phyloP scores from a whole-genome alignment of 2,888 invertebrate genomes.

The Crematogaster levior region DNA sequence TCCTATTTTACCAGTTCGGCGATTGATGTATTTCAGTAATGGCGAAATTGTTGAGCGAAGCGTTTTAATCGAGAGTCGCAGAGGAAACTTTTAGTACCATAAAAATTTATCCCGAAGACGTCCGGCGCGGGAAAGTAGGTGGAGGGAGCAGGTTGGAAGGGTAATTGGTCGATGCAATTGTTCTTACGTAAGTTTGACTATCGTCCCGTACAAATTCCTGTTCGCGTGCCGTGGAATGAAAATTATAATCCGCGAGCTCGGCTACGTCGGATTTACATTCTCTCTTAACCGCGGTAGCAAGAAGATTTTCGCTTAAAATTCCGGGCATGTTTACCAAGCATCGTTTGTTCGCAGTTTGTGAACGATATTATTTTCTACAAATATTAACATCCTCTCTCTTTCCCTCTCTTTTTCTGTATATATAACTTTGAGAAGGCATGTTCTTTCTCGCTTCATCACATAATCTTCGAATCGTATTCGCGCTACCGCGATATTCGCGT shows the following conservation, averaged over 20 bases:
- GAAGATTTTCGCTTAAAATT: constrained; percentile 75
- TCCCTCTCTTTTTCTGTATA: neutral
- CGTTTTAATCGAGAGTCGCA: constrained; percentile 45
- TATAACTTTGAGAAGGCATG: neutral
- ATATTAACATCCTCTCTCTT: constrained; percentile 32
- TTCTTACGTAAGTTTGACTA: constrained; percentile 53
- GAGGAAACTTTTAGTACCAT: constrained; percentile 40
- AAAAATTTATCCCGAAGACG: constrained; percentile 44
- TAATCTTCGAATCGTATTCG: constrained; percentile 21
- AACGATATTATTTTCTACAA: constrained; percentile 53
- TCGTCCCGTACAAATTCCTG: constrained; percentile 44
- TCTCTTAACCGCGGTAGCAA: constrained; percentile 68
- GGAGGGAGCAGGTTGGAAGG: neutral
- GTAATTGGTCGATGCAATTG: constrained; percentile 52
- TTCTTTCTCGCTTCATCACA: neutral
- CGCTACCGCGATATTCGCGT: constrained; percentile 15
- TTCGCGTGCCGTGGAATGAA: constrained; percentile 36
- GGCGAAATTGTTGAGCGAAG: constrained; percentile 42
- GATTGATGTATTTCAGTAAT: constrained; percentile 33
- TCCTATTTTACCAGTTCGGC: neutral
- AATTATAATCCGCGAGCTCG: constrained; percentile 50
- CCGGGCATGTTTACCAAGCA: constrained; percentile 63
- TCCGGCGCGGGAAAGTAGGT: neutral
- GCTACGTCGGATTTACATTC: constrained; percentile 56
- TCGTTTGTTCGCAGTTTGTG: constrained; percentile 46